A percentile compares a stretch with the other conserved stretches of the same genome.
Conservation (phyloP, 2,888 invertebrate genomes). For the Tiphia femorata region DNA sequence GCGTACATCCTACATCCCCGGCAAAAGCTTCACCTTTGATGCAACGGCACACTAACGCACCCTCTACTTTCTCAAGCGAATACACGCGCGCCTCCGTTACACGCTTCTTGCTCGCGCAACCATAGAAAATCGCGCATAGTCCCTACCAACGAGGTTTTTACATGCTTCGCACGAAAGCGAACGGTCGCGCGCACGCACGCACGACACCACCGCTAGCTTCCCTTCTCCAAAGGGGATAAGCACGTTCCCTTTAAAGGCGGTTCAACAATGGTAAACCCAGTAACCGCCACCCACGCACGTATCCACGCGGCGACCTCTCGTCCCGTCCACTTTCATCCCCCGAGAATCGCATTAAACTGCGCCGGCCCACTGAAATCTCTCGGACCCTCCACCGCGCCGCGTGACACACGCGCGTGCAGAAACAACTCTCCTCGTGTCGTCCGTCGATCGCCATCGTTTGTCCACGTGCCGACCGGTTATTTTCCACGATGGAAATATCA, state of each 20-base stretch:
- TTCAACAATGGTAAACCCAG: constrained; percentile 29
- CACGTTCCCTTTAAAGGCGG: constrained; percentile 26
- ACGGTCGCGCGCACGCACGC: background rate
- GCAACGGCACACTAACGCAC: no score
- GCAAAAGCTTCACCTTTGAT: no score
- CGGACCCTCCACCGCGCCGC: background rate
- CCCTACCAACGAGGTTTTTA: background rate
- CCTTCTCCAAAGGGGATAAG: constrained; percentile 23
- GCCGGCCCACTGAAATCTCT: background rate
- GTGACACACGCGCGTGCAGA: background rate
- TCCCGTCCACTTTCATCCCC: no score
- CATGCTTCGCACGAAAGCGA: background rate
- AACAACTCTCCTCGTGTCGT: no score
- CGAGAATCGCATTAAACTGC: background rate
- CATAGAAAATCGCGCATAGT: background rate
- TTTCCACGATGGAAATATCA: no score
- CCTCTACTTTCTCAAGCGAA: background rate
- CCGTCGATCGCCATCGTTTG: background rate
- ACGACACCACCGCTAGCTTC: constrained; percentile 15
- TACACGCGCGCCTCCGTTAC: background rate
- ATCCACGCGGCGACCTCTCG: no score
- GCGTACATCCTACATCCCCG: no score
- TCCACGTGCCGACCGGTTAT: background rate
- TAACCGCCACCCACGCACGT: constrained; percentile 12
- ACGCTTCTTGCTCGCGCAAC: background rate